phyloP scores from a whole-genome alignment of 2,113 vertebrate genomes.

The Charina bottae region DNA sequence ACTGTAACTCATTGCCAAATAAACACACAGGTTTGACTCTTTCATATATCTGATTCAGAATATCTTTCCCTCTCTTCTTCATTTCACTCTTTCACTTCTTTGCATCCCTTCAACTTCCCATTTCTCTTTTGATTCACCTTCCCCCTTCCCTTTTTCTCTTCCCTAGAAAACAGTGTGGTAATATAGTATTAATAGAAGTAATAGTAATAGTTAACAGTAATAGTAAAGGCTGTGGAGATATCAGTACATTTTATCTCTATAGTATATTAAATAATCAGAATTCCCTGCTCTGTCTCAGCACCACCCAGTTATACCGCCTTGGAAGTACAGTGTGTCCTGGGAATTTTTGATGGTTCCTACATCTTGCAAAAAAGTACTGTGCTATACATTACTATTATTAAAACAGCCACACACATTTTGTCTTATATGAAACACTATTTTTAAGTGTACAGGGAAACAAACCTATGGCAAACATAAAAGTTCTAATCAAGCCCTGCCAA shows the following conservation, averaged over 20 bases:
- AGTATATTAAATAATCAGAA: background rate
- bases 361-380: slow-evolving; percentile 3
- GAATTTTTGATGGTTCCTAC: background rate
- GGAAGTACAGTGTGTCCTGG: background rate
- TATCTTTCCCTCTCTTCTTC: background rate
- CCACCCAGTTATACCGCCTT: background rate
- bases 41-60: background rate
- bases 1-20: background rate
- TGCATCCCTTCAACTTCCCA: background rate
- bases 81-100: background rate
- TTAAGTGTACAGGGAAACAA: background rate
- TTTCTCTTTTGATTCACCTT: background rate
- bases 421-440: background rate
- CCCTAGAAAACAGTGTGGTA: background rate
- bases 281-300: background rate
- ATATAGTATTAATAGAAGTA: background rate
- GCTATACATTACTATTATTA: slow-evolving; percentile 47
- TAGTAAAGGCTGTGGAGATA: background rate
- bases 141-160: background rate
- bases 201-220: background rate
- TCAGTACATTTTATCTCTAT: background rate
- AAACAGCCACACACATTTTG: background rate
- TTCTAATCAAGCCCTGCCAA: slow-evolving; percentile 5
- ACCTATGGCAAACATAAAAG: slow-evolving; percentile 7
- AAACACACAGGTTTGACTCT: background rate